Percentiles rank a stretch among this genome's conserved stretches.
Conservation (phyloP, 2,113 vertebrate species). For the Lethenteron reissneri region DNA sequence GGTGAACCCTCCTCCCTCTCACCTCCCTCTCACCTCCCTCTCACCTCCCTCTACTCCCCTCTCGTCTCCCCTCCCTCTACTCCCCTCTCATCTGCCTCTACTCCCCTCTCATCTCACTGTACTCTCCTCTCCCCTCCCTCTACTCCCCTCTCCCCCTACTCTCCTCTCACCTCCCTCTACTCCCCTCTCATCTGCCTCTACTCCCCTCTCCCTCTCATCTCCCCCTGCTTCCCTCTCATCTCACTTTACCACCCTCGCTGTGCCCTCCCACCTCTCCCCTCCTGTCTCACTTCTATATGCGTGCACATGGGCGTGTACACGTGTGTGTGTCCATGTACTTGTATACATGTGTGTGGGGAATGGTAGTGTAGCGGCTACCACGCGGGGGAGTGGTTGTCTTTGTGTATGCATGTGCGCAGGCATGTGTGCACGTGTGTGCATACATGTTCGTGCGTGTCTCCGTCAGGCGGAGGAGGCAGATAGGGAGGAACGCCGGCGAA, state of each 20-base stretch:
- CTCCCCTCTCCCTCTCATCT: too few relatives aligned
- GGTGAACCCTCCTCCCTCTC: slow-evolving; percentile 19
- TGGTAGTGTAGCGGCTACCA: not conserved
- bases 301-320: too few relatives aligned
- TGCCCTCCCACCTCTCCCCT: too few relatives aligned
- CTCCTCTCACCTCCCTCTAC: too few relatives aligned
- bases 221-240: too few relatives aligned
- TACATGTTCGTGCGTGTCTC: not conserved
- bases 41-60: not conserved
- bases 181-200: too few relatives aligned
- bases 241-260: too few relatives aligned
- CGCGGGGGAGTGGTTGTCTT: not conserved
- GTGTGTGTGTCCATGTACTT: too few relatives aligned
- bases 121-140: not conserved
- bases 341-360: not conserved
- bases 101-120: not conserved
- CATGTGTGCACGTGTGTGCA: not conserved
- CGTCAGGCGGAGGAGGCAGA: slow-evolving; percentile 63
- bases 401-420: not conserved
- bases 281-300: too few relatives aligned
- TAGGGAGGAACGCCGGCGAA: slow-evolving; percentile 53
- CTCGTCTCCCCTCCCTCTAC: not conserved
- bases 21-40: not conserved
- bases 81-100: not conserved
- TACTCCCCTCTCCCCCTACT: too few relatives aligned